phyloP scores from a whole-genome alignment of 2,113 vertebrate genomes.

The Aegithalos caudatus region DNA sequence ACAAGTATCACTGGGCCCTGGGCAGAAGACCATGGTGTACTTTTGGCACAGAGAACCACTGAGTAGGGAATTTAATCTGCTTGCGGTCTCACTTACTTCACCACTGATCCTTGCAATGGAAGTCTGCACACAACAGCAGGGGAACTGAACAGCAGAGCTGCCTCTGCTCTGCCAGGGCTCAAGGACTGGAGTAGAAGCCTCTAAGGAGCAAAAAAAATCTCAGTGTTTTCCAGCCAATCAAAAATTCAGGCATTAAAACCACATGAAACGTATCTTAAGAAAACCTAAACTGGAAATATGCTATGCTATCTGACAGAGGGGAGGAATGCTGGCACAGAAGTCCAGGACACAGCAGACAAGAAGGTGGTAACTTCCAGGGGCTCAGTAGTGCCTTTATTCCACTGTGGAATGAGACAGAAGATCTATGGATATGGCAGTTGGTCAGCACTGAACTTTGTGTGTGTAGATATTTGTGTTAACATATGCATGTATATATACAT shows the following conservation, averaged over 20 bases:
- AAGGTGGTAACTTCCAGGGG: neutral
- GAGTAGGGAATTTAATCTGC: neutral
- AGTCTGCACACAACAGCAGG: conserved; percentile 79
- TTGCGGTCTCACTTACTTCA: conserved; percentile 74
- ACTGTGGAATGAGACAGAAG: neutral
- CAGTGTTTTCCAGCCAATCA: neutral
- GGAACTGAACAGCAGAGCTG: conserved; percentile 75
- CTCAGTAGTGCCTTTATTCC: neutral
- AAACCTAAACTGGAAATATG: neutral
- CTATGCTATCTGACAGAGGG: neutral
- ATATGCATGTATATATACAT: neutral
- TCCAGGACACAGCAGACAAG: neutral
- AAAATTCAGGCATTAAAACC: neutral
- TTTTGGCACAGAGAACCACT: neutral
- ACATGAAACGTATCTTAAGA: neutral
- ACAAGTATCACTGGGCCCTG: neutral
- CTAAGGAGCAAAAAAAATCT: conserved; percentile 58
- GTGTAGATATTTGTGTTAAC: rapidly evolving
- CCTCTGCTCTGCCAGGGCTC: conserved; percentile 75
- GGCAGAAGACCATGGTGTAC: neutral
- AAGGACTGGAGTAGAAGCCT: conserved; percentile 66
- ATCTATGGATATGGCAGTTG: neutral
- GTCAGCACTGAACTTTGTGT: neutral
- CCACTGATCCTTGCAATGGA: conserved; percentile 75
- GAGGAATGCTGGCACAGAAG: neutral